Evolutionary conservation across 1,140 invertebrate species (phyloP).

Genomic region (Drosophila auraria): DNA sequence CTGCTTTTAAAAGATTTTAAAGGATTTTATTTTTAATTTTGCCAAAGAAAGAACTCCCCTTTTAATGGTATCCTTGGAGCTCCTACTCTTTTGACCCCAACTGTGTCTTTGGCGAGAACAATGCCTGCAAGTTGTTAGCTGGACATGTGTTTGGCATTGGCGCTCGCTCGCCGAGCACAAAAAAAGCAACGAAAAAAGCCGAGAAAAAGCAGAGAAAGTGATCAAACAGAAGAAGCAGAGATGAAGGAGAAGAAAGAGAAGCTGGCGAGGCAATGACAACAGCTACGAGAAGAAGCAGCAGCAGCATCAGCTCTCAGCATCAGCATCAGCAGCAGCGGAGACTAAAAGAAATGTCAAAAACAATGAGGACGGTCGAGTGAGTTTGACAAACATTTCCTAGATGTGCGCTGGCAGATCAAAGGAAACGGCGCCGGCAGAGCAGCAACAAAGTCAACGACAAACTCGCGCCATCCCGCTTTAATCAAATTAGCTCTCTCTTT

Average conservation of each 20-base stretch:
- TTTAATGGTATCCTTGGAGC: neutral
- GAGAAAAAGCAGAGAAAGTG: conserved; percentile 45
- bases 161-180: conserved; percentile 20
- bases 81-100: neutral
- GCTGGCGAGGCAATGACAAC: neutral
- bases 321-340: conserved; percentile 25
- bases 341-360: conserved; percentile 84
- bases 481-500: conserved; percentile 70
- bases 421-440: conserved; percentile 47
- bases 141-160: conserved; percentile 50
- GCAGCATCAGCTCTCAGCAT: neutral
- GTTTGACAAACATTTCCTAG: conserved; percentile 85
- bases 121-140: conserved; percentile 39
- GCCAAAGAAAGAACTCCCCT: no score
- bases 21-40: neutral
- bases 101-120: conserved; percentile 24
- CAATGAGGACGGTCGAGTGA: conserved; percentile 83
- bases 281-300: conserved; percentile 2
- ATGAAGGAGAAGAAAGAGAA: conserved; percentile 4
- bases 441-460: conserved; percentile 39
- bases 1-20: neutral
- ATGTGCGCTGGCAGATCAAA: conserved; percentile 84
- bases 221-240: conserved; percentile 18
- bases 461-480: conserved; percentile 42
- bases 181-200: conserved; percentile 5